Percentiles rank a stretch among this genome's conserved stretches.
phyloP scores from a whole-genome alignment of 2,797 vertebrate species.

The Microcaecilia unicolor region DNA sequence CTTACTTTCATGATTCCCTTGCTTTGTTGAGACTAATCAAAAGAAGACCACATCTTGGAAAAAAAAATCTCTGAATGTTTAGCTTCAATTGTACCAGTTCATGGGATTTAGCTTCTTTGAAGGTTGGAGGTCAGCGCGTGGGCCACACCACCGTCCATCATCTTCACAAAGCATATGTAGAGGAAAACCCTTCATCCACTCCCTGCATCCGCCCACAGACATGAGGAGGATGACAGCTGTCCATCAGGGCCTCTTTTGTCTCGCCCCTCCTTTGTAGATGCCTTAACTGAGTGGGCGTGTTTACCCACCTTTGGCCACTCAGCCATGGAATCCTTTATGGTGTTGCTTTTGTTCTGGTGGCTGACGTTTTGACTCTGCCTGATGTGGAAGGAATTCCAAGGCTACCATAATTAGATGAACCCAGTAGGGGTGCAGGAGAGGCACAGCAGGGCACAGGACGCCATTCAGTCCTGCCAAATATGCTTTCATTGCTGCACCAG shows the following conservation, averaged over 20 bases:
- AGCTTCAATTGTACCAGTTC: background rate
- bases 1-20: no score
- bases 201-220: slow-evolving; percentile 1
- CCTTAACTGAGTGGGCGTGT: slow-evolving; percentile 29
- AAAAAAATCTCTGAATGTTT: no score
- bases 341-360: slow-evolving; percentile 1
- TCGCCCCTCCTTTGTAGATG: slow-evolving; percentile 12
- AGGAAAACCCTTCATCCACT: slow-evolving; percentile 11
- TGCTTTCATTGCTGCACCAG: background rate
- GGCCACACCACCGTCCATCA: slow-evolving; percentile 17
- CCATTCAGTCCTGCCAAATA: slow-evolving; percentile 8
- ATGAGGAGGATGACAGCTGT: slow-evolving; percentile 9
- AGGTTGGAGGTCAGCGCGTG: slow-evolving; percentile 43
- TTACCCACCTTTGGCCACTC: slow-evolving; percentile 26
- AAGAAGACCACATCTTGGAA: no score
- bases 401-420: background rate
- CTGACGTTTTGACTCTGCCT: slow-evolving; percentile 4
- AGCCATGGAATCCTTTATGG: slow-evolving; percentile 1
- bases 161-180: slow-evolving; percentile 1
- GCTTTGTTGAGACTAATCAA: no score
- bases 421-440: no score
- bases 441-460: background rate
- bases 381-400: background rate
- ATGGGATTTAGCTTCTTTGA: background rate
- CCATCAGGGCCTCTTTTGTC: slow-evolving; percentile 11